These are phyloP conservation scores for Alethe diademata DNA, from an alignment of 2,113 vertebrate genomes.

Conservation along the genomic window DNA sequence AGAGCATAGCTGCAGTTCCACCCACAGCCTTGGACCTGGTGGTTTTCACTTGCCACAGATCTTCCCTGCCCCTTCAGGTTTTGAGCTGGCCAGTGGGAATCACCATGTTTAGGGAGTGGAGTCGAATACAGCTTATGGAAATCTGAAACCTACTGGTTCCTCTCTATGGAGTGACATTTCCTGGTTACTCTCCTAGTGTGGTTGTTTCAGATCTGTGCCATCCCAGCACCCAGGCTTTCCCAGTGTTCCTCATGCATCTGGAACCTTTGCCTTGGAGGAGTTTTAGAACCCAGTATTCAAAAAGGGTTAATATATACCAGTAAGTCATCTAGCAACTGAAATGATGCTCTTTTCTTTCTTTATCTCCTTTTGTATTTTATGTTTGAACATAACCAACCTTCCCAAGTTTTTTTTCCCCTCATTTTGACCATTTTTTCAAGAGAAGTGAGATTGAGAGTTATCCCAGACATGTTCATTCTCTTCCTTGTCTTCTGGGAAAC, in stretches of 20 bases:
- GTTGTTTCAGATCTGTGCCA: not conserved
- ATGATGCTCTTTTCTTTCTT: not conserved
- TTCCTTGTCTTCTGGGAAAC: not conserved
- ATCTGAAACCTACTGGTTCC: not conserved
- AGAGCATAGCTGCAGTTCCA: not conserved
- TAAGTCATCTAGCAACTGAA: not conserved
- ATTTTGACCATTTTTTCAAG: not conserved
- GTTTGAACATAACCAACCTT: not conserved
- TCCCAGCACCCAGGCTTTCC: not conserved
- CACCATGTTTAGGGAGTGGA: not conserved
- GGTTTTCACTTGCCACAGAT: not conserved
- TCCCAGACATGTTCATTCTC: not conserved
- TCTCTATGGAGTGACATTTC: not conserved
- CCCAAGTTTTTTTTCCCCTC: rapidly evolving
- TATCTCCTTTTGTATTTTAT: not conserved
- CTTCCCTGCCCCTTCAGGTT: not conserved
- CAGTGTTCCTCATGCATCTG: not conserved
- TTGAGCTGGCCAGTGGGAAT: not conserved
- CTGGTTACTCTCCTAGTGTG: not conserved
- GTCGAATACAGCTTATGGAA: not conserved
- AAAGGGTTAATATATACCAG: not conserved
- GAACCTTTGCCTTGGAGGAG: not conserved
- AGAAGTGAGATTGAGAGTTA: not conserved
- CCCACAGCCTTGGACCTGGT: not conserved
- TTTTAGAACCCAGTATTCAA: not conserved